A percentile compares a stretch with the other conserved stretches of the same genome.
phyloP scores from a whole-genome alignment of 2,797 vertebrate genomes.

The Rallus crepitans region DNA sequence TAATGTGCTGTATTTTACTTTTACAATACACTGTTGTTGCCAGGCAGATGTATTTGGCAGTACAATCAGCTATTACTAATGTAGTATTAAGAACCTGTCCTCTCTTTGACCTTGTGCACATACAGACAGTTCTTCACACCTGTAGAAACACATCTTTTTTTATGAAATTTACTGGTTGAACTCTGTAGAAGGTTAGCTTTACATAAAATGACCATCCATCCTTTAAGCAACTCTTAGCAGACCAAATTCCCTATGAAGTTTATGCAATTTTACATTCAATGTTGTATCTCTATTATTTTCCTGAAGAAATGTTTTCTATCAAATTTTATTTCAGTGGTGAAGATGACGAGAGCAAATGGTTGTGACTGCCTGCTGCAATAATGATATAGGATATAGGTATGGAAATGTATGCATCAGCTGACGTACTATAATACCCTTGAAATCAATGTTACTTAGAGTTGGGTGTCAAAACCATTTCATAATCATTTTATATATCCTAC shows the following conservation, averaged over 20 bases:
- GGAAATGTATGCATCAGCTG: slow-evolving; percentile 44
- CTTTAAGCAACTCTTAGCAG: neutral
- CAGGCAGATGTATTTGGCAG: slow-evolving; percentile 1
- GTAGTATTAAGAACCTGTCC: neutral
- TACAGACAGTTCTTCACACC: neutral
- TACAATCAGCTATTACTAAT: neutral
- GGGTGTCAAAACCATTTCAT: slow-evolving; percentile 65
- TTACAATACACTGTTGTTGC: slow-evolving; percentile 16
- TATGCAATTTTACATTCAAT: neutral
- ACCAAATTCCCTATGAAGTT: slow-evolving; percentile 47
- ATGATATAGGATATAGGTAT: slow-evolving; percentile 41
- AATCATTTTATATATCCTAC: neutral
- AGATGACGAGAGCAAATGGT: slow-evolving; percentile 47
- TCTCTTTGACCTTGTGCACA: slow-evolving; percentile 4
- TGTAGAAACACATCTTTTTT: neutral
- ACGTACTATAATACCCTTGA: slow-evolving; percentile 56
- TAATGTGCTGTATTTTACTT: slow-evolving; percentile 40
- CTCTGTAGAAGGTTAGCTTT: slow-evolving; percentile 48
- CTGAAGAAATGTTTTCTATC: slow-evolving; percentile 34
- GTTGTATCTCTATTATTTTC: slow-evolving; percentile 11
- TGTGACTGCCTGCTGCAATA: slow-evolving; percentile 33
- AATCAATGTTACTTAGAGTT: slow-evolving; percentile 57
- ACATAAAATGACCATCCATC: neutral
- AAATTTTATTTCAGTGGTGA: slow-evolving; percentile 52
- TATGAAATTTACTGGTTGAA: slow-evolving; percentile 22